A percentile compares a stretch with the other conserved stretches of the same genome.
Conservation (phyloP, 2,888 invertebrate genomes). For the Anoncus sp. region DNA sequence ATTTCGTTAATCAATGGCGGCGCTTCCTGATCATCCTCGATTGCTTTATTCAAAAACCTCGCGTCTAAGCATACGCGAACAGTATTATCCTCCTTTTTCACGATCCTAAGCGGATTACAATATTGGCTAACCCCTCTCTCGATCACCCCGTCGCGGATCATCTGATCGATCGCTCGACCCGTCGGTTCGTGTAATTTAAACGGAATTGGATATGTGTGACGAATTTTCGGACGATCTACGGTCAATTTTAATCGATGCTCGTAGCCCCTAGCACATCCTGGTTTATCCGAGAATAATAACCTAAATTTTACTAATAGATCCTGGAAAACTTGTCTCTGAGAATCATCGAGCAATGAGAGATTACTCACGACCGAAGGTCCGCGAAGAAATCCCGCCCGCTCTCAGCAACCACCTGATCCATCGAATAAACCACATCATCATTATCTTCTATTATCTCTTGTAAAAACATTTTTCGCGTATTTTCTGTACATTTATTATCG, state of each 20-base stretch:
- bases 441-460: not conserved
- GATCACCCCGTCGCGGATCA: constrained; percentile 69
- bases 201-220: constrained; percentile 71
- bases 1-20: constrained; percentile 53
- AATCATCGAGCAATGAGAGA: not conserved
- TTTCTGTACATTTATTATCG: too few species aligned
- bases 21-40: constrained; percentile 70
- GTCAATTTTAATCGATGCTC: constrained; percentile 68
- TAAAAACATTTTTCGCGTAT: too few species aligned
- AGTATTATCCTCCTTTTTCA: constrained; percentile 69
- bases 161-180: constrained; percentile 59
- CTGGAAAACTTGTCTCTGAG: not conserved
- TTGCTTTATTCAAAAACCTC: constrained; percentile 68
- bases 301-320: constrained; percentile 15
- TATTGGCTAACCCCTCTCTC: constrained; percentile 66
- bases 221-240: constrained; percentile 64
- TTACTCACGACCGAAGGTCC: not conserved
- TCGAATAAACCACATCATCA: too few species aligned
- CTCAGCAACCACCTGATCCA: not conserved
- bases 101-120: constrained; percentile 71
- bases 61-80: constrained; percentile 73
- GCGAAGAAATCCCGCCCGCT: not conserved
- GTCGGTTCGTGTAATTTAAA: constrained; percentile 66
- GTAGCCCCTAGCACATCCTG: constrained; percentile 68
- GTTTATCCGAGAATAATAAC: constrained; percentile 64